These are phyloP conservation scores for Typhlomys cinereus DNA, from an alignment of 2,113 vertebrate species.

Conservation along the genomic window DNA sequence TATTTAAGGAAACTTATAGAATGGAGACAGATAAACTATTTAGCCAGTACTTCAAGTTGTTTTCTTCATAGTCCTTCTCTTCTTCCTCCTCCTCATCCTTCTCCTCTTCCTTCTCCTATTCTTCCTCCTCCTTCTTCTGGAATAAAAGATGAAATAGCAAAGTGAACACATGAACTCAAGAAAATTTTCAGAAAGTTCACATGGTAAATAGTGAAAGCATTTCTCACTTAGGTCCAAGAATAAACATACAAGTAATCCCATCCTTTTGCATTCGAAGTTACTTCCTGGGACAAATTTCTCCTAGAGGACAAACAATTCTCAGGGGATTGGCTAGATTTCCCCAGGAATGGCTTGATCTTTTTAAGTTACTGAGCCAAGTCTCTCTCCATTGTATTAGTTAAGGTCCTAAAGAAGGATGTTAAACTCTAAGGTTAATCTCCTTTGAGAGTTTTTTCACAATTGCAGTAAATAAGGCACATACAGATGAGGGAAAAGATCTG, in stretches of 20 bases:
- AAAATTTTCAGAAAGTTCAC: neutral
- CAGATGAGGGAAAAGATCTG: conserved; percentile 6
- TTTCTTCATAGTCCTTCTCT: neutral
- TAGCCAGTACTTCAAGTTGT: neutral
- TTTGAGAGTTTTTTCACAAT: conserved; percentile 43
- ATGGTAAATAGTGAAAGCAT: neutral
- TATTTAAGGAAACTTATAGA: neutral
- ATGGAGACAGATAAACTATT: neutral
- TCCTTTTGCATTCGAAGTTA: conserved; percentile 27
- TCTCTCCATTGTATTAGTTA: conserved; percentile 55
- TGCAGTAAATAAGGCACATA: neutral
- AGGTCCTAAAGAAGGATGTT: conserved; percentile 41
- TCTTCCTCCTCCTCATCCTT: neutral
- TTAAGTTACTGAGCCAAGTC: neutral
- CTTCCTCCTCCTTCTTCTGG: neutral
- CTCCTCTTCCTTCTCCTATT: neutral
- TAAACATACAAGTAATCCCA: conserved; percentile 12
- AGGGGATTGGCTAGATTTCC: neutral
- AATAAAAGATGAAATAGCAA: neutral
- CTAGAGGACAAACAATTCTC: neutral
- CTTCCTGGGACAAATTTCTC: neutral
- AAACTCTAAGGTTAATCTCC: conserved; percentile 44
- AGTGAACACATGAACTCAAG: neutral
- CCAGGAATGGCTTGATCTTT: conserved; percentile 24
- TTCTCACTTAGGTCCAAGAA: neutral